Evolutionary conservation across 2,888 invertebrate species (phyloP), one percentile per base, ranked within the genome.

Genomic region (Eupithecia insigniata): DNA sequence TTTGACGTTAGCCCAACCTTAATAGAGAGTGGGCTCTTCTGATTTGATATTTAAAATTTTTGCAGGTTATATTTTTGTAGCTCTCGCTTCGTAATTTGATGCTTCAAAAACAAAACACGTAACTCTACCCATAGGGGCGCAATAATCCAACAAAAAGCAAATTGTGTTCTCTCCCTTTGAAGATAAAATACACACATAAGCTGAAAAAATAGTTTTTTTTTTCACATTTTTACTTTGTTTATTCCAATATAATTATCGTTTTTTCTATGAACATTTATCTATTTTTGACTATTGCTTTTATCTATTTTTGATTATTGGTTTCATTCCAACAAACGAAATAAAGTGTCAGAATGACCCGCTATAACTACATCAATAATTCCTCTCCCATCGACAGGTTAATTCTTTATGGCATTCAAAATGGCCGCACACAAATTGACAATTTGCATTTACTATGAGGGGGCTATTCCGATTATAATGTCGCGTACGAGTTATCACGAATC

Each of bases 391-490:
- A 70, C 66, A 65, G 72, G 73, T 75, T 74, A 72, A 72, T 69
- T 58, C 73, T 68, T 70, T 72, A 43, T 69, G 73, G 66, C 76
- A 65, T 43, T 55, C 74, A 71, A 72, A 67, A 76, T 73, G 74
- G 73, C 76, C 69, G 67, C 67, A 30, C 30, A 58, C 72, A 73
- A 75, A 75, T 76, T 75, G 75, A 18, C 77, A 74, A 79, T 79
- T 77, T 79, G 73, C 76, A 79, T 79, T 72, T 46, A 32, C 36
- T 64, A 70, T 51, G 65, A 64, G 22, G 22, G 36, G 34, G 26
- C 12, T 64, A 46, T 28, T 65, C 39, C 66, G 18, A 51, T 14
- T 51, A 51, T 26, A 64, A 26, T 34, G 18, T n/a, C 64, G 64
- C 18, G 60, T 30, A 8, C 60, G 30, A 28, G 30, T 30, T 60